phyloP scores from a whole-genome alignment of 2,888 invertebrate species.

The Erebia palarica region DNA sequence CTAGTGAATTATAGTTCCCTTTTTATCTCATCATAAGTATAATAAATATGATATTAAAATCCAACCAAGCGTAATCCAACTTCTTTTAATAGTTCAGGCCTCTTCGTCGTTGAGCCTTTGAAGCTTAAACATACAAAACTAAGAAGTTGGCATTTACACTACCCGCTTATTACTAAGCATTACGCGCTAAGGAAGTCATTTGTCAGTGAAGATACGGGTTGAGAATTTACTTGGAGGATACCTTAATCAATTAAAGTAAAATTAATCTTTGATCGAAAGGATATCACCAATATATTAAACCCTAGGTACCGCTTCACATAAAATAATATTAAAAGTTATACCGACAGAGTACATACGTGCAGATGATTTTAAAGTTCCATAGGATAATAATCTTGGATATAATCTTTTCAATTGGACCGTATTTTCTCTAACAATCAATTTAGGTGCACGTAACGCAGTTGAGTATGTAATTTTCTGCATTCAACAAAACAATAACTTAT shows the following conservation, averaged over 20 bases:
- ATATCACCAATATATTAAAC: neutral
- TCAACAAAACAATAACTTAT: conserved; percentile 51
- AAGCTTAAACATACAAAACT: neutral
- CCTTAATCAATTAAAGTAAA: neutral
- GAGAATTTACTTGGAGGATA: conserved; percentile 1
- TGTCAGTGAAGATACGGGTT: neutral
- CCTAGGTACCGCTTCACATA: no score
- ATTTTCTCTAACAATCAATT: conserved; percentile 23
- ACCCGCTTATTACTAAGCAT: neutral
- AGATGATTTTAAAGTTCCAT: neutral
- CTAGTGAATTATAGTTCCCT: no score
- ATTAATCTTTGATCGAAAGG: neutral
- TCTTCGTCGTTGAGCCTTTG: no score
- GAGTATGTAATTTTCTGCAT: conserved; percentile 46
- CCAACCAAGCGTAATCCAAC: no score
- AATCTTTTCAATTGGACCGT: conserved; percentile 8
- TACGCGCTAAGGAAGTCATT: conserved; percentile 5
- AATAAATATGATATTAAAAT: no score
- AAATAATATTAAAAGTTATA: neutral
- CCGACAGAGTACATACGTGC: neutral
- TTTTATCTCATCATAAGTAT: no score
- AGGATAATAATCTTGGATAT: neutral
- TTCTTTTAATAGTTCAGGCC: no score
- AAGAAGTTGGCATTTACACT: neutral
- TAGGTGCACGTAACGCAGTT: conserved; percentile 37